A percentile compares a stretch with the other conserved stretches of the same genome.
phyloP scores from a whole-genome alignment of 2,113 vertebrate genomes.

The Xiphophorus maculatus region DNA sequence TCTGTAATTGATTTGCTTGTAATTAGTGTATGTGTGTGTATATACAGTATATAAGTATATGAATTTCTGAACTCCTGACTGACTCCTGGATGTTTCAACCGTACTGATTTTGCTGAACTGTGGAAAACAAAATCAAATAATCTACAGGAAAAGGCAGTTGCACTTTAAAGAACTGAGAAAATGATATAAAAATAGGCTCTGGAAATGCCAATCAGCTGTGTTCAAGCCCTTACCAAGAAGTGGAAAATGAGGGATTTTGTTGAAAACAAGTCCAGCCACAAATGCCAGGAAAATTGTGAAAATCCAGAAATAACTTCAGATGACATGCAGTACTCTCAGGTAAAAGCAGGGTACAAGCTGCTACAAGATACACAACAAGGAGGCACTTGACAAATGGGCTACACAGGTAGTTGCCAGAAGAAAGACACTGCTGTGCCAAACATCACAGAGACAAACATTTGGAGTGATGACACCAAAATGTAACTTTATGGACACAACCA shows the following conservation, averaged over 20 bases:
- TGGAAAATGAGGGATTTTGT: not conserved
- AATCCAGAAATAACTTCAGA: not conserved
- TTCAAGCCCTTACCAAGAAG: not conserved
- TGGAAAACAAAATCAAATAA: not conserved
- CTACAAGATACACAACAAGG: not conserved
- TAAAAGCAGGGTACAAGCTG: not conserved
- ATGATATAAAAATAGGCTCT: not conserved
- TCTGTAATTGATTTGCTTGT: not conserved
- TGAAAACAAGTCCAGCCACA: not conserved
- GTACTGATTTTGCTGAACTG: not conserved
- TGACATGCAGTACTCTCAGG: not conserved
- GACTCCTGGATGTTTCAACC: not conserved
- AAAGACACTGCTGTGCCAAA: not conserved
- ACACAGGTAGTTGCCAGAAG: not conserved
- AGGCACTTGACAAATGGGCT: not conserved
- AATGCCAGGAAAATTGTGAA: not conserved
- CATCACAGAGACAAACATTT: not conserved
- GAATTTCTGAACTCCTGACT: too few relatives aligned
- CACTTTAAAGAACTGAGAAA: not conserved
- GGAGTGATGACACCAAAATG: not conserved
- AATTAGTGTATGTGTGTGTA: not conserved
- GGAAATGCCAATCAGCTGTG: not conserved
- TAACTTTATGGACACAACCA: not conserved
- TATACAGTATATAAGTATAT: too few relatives aligned
- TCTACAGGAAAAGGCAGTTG: not conserved